These are phyloP conservation scores for Tinea trinotella DNA, from an alignment of 2,888 invertebrate species.

Conservation along the genomic window DNA sequence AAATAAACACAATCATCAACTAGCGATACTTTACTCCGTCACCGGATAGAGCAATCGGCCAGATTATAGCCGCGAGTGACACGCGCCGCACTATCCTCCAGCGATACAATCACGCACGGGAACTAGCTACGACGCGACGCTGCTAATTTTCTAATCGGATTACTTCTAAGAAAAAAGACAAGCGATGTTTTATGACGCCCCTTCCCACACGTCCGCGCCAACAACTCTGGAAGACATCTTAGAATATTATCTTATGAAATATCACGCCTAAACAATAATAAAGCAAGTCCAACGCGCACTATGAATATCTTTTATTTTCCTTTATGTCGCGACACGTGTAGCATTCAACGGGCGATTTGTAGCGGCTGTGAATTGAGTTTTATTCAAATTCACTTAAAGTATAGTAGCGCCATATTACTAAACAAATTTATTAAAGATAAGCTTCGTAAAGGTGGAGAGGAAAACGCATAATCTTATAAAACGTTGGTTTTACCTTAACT, in stretches of 20 bases:
- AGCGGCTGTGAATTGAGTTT: neutral
- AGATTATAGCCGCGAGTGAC: slow-evolving; percentile 58
- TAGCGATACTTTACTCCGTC: slow-evolving; percentile 65
- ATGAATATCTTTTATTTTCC: neutral
- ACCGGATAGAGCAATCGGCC: slow-evolving; percentile 70
- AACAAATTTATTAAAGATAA: no score
- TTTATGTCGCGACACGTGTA: neutral
- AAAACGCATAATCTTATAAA: no score
- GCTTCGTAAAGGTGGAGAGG: no score
- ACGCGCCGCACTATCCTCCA: slow-evolving; percentile 34
- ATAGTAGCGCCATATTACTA: no score
- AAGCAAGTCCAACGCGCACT: neutral
- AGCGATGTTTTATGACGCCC: neutral
- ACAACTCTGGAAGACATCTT: neutral
- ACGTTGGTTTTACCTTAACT: no score
- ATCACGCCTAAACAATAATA: neutral
- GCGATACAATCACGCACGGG: neutral
- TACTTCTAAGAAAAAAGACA: slow-evolving; percentile 22
- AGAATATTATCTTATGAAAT: neutral
- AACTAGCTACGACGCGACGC: neutral
- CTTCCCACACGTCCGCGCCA: neutral
- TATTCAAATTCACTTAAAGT: neutral
- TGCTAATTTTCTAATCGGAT: slow-evolving; percentile 43
- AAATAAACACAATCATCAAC: slow-evolving; percentile 71
- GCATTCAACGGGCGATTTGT: neutral